Percentiles rank a stretch among this genome's conserved stretches.
These are phyloP conservation scores for Centropyge bicolor DNA, from an alignment of 2,797 vertebrate species.

Conservation along the genomic window DNA sequence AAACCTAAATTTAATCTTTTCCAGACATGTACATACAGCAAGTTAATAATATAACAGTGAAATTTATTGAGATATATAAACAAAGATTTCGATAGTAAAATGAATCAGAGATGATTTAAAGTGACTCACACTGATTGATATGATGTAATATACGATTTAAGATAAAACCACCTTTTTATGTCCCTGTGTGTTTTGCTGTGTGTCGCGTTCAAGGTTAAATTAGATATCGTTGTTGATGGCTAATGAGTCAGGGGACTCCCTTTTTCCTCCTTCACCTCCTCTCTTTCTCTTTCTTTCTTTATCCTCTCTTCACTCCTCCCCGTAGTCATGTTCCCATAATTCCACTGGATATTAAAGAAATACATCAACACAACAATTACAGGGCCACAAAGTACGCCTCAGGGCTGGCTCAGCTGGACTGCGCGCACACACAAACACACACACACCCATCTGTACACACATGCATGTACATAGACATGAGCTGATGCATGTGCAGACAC, in stretches of 20 bases:
- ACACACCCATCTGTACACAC: slow-evolving; percentile 7
- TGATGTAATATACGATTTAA: neutral
- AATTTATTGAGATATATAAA: neutral
- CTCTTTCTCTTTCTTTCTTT: slow-evolving; percentile 14
- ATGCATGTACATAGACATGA: slow-evolving; percentile 40
- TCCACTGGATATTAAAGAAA: slow-evolving; percentile 82
- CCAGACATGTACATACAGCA: neutral
- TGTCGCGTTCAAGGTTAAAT: slow-evolving; percentile 42
- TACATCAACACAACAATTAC: slow-evolving; percentile 83
- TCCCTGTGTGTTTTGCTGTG: neutral
- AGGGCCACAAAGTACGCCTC: slow-evolving; percentile 66
- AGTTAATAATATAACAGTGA: neutral
- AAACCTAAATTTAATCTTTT: neutral
- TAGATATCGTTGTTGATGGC: slow-evolving; percentile 27
- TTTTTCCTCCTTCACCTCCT: slow-evolving; percentile 3
- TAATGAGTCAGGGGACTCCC: slow-evolving; percentile 35
- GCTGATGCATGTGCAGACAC: slow-evolving; percentile 15
- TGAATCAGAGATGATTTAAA: slow-evolving; percentile 3
- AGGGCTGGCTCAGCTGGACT: slow-evolving; percentile 74
- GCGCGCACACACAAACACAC: slow-evolving; percentile 24
- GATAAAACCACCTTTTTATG: neutral
- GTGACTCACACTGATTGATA: neutral
- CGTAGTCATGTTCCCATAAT: slow-evolving; percentile 57
- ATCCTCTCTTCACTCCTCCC: slow-evolving; percentile 17
- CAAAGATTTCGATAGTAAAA: neutral